phyloP scores from a whole-genome alignment of 2,113 vertebrate species.

The Chionis minor region DNA sequence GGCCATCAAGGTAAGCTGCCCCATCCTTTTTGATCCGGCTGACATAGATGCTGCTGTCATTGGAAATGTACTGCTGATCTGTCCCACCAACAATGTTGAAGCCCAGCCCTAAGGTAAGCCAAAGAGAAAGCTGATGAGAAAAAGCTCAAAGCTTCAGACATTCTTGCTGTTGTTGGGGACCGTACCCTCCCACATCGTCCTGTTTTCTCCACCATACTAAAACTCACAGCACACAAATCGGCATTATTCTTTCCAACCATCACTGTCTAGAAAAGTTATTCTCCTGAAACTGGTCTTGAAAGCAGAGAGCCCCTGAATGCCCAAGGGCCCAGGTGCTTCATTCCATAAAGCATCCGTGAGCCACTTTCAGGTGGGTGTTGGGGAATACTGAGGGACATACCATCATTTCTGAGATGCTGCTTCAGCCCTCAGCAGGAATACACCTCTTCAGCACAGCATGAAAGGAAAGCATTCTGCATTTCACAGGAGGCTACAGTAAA shows the following conservation, averaged over 20 bases:
- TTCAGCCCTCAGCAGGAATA: not conserved
- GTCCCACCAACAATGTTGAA: slow-evolving; percentile 97
- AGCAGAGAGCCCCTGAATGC: not conserved
- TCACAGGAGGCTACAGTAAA: not conserved
- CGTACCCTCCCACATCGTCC: not conserved
- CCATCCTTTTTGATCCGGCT: slow-evolving; percentile 93
- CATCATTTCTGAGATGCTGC: fast-evolving
- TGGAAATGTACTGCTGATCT: slow-evolving; percentile 86
- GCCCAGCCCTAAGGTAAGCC: slow-evolving; percentile 85
- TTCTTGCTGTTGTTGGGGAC: not conserved
- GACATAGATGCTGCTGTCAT: slow-evolving; percentile 92
- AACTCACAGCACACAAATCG: not conserved
- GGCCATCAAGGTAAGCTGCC: slow-evolving; percentile 88
- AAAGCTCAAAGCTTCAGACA: not conserved
- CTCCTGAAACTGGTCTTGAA: not conserved
- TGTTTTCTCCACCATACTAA: not conserved
- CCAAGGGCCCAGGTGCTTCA: not conserved
- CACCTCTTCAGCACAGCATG: not conserved
- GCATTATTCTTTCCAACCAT: not conserved
- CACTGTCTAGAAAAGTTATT: not conserved
- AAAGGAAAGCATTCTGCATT: not conserved
- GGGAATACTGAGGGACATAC: not conserved
- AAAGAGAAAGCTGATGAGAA: slow-evolving; percentile 53
- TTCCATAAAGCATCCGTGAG: not conserved
- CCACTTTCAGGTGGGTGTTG: not conserved